Percentiles rank a stretch among this genome's conserved stretches.
Conservation (phyloP, 2,797 vertebrate species). For the Notolabrus celidotus region DNA sequence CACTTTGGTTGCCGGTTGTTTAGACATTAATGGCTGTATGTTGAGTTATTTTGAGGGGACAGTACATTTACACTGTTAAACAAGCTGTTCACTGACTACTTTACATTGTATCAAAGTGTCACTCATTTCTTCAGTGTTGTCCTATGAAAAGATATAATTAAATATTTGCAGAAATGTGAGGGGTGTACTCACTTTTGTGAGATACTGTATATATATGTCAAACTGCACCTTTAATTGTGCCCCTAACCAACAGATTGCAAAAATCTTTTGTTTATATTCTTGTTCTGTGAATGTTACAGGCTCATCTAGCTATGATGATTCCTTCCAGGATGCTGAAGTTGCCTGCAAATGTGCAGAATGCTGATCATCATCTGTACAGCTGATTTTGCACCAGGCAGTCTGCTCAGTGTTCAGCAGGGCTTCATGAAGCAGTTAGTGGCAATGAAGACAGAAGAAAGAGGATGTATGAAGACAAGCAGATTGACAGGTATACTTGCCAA, state of each 20-base stretch:
- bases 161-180: too few species aligned
- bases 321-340: conserved; percentile 48
- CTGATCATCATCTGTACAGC: conserved; percentile 59
- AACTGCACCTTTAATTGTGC: background rate
- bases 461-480: conserved; percentile 40
- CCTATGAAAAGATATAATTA: too few species aligned
- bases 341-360: conserved; percentile 41
- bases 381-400: conserved; percentile 49
- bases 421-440: too few species aligned
- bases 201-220: conserved; percentile 16
- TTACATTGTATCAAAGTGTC: too few species aligned
- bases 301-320: conserved; percentile 60
- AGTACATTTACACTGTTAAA: too few species aligned
- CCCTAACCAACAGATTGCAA: conserved; percentile 4
- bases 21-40: too few species aligned
- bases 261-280: background rate
- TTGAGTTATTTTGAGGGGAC: too few species aligned
- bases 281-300: conserved; percentile 14
- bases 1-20: too few species aligned
- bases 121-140: too few species aligned
- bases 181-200: too few species aligned
- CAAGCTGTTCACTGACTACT: too few species aligned
- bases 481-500: conserved; percentile 35
- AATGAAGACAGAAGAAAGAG: conserved; percentile 34
- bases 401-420: conserved; percentile 44